Evolutionary conservation across 2,113 vertebrate genomes (phyloP), one percentile per base, ranked within the genome.

Genomic region (Dermatemys mawii): DNA sequence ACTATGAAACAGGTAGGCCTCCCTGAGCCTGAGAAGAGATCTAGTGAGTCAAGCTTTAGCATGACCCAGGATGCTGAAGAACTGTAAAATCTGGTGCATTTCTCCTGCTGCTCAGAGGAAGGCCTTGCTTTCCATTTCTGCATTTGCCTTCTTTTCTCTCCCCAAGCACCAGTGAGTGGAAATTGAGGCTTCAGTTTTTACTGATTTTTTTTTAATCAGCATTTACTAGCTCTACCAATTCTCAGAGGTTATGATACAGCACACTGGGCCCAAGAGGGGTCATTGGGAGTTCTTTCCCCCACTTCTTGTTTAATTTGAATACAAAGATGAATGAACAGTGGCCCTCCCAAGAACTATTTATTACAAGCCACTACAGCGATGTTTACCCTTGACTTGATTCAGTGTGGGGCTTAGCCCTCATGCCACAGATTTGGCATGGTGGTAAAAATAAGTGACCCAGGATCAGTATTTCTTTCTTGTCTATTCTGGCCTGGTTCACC

Each of bases 1-100:
- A 98, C 92, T 98, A 99, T 87, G 97, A 98, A 92, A 97, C 98
- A 97, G 98, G 98, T 99, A 98, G 21, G 75, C 13, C 22, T 41
- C 38, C 26, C 26, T 70, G 22, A 63, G 27, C 35, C 12, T 27
- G 13, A 27, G 76, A 46, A 12, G 29, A 79, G 21, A 19, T 11
- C 32, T 26, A 8, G 21, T 29, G 63, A 38, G 38, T 38, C 32
- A 38, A 38, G 63, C 9, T 22, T 70, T 70, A 70, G 17, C 35
- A 38, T n/a, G n/a, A 70, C 35, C 17, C 63, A 70, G 35, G n/a
- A 35, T 22, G 35, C 35, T 70, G 17, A 70, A 21, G 21, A 22
- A 21, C 19, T 70, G 17, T 21, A 22, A 70, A 70, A 38, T 21
- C n/a, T 38, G n/a, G 17, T 35, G 5, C n/a, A 70, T 70, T 38